Percentiles rank a stretch among this genome's conserved stretches.
phyloP scores from a whole-genome alignment of 2,797 vertebrate genomes.

The Eidolon dupreanum region DNA sequence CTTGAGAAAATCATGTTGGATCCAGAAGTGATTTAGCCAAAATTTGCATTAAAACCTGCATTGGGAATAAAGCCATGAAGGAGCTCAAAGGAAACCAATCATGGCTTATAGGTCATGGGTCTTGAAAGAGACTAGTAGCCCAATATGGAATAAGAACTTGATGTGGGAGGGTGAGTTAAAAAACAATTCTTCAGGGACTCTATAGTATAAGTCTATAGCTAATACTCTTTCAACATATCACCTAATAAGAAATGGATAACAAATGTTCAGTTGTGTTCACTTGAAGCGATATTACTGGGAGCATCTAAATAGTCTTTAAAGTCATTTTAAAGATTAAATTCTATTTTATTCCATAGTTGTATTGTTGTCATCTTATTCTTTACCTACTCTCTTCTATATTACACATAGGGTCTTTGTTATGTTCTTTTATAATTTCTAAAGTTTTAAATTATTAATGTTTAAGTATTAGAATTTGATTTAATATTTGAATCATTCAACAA shows the following conservation, averaged over 20 bases:
- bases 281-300: not conserved
- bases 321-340: slow-evolving; percentile 1
- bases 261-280: not conserved
- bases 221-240: not conserved
- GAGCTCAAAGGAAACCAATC: not conserved
- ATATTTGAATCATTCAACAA: not conserved
- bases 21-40: not conserved
- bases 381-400: not conserved
- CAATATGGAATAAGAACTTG: not conserved
- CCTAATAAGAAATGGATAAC: not conserved
- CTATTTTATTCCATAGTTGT: not conserved
- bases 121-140: not conserved
- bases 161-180: not conserved
- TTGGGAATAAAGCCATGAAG: not conserved
- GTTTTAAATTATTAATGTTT: not conserved
- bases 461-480: not conserved
- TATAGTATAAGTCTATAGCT: not conserved
- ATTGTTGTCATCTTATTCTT: not conserved
- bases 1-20: not conserved
- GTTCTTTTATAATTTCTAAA: not conserved
- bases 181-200: not conserved
- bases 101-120: not conserved
- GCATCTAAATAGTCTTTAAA: not conserved
- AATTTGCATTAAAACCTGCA: not conserved
- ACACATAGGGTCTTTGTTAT: not conserved